These are phyloP conservation scores for Seladonia tumulorum DNA, from an alignment of 2,888 invertebrate species.

Conservation along the genomic window DNA sequence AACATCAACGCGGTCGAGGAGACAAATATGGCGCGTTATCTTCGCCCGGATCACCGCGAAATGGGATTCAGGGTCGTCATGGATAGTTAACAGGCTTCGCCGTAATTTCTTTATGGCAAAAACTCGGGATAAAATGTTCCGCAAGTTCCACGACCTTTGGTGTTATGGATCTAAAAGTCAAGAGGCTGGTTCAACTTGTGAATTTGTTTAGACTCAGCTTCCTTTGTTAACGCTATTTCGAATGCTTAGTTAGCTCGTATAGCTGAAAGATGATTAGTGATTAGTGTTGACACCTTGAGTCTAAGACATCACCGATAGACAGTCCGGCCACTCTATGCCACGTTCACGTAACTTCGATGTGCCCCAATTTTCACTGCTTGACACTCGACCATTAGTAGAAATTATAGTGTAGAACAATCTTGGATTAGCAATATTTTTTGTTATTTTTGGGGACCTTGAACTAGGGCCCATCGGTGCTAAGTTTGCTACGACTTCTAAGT, in stretches of 20 bases:
- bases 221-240: background rate
- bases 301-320: background rate
- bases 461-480: background rate
- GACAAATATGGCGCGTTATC: constrained; percentile 47
- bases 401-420: background rate
- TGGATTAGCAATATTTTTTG: background rate
- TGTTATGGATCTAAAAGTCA: background rate
- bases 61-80: background rate
- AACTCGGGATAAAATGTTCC: background rate
- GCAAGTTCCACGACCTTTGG: background rate
- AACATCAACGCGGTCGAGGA: constrained; percentile 32
- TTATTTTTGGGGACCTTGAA: background rate
- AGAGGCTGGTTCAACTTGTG: background rate
- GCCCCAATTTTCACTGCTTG: background rate
- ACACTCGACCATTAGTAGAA: background rate
- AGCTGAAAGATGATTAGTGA: background rate
- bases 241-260: background rate
- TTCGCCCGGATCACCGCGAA: constrained; percentile 21
- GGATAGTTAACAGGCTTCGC: background rate
- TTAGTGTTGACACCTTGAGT: background rate
- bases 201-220: background rate
- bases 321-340: too few relatives aligned
- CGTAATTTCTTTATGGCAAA: background rate
- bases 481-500: background rate
- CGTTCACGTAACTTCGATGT: too few relatives aligned